phyloP scores from a whole-genome alignment of 2,888 invertebrate genomes.

The Yponomeuta evonymella region DNA sequence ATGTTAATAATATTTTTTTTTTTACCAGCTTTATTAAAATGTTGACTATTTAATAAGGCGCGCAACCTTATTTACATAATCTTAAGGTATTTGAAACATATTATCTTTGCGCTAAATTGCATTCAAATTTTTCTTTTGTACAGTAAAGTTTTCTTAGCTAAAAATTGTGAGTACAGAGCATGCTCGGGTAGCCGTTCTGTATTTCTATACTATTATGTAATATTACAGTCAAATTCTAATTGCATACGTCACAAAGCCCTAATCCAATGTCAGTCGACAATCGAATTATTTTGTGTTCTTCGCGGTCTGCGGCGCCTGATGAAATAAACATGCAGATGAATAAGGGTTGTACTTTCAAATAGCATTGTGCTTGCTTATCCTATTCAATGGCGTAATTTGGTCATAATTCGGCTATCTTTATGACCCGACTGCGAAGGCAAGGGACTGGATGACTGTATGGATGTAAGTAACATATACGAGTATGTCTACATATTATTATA shows the following conservation, averaged over 20 bases:
- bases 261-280: slow-evolving; percentile 54
- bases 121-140: too few species aligned
- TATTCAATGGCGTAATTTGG: background rate
- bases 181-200: background rate
- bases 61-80: too few species aligned
- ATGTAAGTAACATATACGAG: too few species aligned
- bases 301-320: slow-evolving; percentile 35
- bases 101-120: too few species aligned
- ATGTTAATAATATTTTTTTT: too few species aligned
- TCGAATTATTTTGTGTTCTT: slow-evolving; percentile 57
- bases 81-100: too few species aligned
- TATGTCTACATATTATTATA: too few species aligned
- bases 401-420: background rate
- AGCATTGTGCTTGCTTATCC: background rate
- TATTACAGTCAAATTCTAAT: background rate
- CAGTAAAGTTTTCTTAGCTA: too few species aligned
- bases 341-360: slow-evolving; percentile 2
- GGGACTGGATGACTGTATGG: too few species aligned
- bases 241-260: slow-evolving; percentile 47
- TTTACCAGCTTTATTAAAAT: too few species aligned
- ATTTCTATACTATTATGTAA: background rate
- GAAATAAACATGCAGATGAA: slow-evolving; percentile 24
- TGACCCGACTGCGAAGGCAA: background rate
- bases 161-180: too few species aligned
- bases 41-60: too few species aligned